Percentiles rank a stretch among this genome's conserved stretches.
Evolutionary conservation across 2,888 invertebrate genomes (phyloP).

Genomic region (Thymelicus sylvestris): DNA sequence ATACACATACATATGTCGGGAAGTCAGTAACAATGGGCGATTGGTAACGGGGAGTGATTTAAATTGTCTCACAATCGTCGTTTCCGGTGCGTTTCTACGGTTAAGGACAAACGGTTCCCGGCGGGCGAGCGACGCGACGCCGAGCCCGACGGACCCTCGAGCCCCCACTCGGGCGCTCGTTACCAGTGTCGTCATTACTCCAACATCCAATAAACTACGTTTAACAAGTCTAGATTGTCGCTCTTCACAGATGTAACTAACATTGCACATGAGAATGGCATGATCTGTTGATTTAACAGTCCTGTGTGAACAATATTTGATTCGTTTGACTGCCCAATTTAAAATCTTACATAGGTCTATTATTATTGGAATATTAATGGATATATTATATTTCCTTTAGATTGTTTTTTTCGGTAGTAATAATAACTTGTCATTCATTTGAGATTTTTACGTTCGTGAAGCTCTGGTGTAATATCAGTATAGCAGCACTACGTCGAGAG

Average conservation of each 20-base stretch:
- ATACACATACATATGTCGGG: constrained; percentile 49
- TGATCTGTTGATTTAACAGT: not conserved
- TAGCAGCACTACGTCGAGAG: constrained; percentile 49
- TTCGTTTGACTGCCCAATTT: not conserved
- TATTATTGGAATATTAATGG: no score
- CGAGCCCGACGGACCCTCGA: constrained; percentile 45
- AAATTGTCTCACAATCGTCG: constrained; percentile 78
- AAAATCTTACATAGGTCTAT: not conserved
- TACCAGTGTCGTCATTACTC: constrained; percentile 45
- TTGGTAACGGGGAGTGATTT: constrained; percentile 65
- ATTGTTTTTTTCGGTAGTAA: no score
- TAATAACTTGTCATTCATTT: no score
- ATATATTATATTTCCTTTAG: no score
- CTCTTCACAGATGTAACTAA: not conserved
- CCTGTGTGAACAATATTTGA: not conserved
- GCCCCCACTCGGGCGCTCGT: constrained; percentile 48
- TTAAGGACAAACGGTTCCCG: constrained; percentile 56
- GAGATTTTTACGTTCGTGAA: not conserved
- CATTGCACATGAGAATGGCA: not conserved
- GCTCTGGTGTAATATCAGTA: constrained; percentile 34
- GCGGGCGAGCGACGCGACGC: constrained; percentile 44
- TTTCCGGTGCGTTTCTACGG: constrained; percentile 64
- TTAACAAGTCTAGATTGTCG: constrained; percentile 40
- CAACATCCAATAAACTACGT: constrained; percentile 48
- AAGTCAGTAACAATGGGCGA: constrained; percentile 68